Base-by-base conservation (phyloP, 2,113 vertebrate genomes). In the Salvator merianae region DNA sequence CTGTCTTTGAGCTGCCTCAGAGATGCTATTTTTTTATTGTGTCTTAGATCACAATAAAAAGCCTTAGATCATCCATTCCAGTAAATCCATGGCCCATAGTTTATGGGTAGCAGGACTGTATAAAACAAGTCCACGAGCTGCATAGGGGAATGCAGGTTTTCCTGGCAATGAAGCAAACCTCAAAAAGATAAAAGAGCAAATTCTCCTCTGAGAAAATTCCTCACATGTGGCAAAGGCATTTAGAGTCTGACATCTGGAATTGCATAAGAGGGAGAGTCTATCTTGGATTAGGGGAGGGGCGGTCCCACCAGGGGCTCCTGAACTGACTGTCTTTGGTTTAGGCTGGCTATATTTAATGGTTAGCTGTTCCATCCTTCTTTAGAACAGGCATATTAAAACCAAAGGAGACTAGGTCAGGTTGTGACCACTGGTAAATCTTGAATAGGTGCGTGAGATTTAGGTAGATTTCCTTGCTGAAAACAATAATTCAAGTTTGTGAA, bases 211-310 rank as follows among this genome's bases (percentile, higher is more conserved):
- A 73, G 53, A 43, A 66, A 69, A 80, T 69, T 43, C 43, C n/a
- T 69, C 40, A 26, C 78, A 80, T 80, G 43, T 30, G 22, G 43
- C 65, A 69, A 82, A 82, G 34, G 55, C 55, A 62, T 73, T 72
- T 63, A 40, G 50, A 22, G 40, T 47, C 53, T 73, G 70, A 73
- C 70, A 82, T 82, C 81, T 82, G 81, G 70, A 82, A 43, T 28
- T 72, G 32, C 38, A 14, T 30, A 53, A 32, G n/a, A 69, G 40
- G 62, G 65, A 8, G 30, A 50, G 2, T 20, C 2, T 50, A 34
- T 36, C 14, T 36, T 55, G 50, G 34, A 3, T 36, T 81, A 18
- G 12, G 70, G 50, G 68, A 71, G 40, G 28, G 32, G 32, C 30
- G 43, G 24, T 38, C 14, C 24, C 18, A 28, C 72, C 34, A 30